Base-by-base conservation (phyloP, 2,113 vertebrate genomes). In the Rostratula benghalensis region DNA sequence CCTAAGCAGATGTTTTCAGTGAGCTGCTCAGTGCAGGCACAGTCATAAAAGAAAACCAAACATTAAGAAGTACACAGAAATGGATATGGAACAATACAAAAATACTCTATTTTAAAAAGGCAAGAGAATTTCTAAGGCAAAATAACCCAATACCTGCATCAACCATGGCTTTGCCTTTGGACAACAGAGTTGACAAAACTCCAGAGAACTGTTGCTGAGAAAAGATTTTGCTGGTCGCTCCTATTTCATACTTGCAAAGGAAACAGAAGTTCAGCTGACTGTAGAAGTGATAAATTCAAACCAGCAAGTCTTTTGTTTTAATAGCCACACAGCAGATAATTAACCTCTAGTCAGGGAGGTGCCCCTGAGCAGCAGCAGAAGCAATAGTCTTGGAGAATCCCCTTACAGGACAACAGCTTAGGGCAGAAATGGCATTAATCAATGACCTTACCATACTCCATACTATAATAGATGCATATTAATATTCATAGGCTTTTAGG, bases 401-500 rank as follows among this genome's bases (percentile, higher is more conserved):
- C 83, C 59, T 87, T 53, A 45, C 54, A 94, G 70, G 77, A 84
- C 91, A 75, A 64, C n/a, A 15, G 74, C 74, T 73, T 46, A 91
- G 95, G 94, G 95, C 89, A 96, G 77, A 70, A 94, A 84, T 14
- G 57, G 83, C 86, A 95, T 94, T 92, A 84, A 95, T 83, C 92
- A 94, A 84, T 93, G 94, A 95, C 90, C 92, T 87, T 90, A 54
- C 69, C 79, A 70, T 94, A 91, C 77, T 90, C 73, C 79, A 73
- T 50, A 75, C 89, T 77, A 43, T 96, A 96, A 93, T 89, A 95
- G 90, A 89, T 90, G 77, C 80, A 64, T 92, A 93, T 95, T 91
- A 96, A 96, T 93, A 97, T 93, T 97, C 88, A 96, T 92, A 84
- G 95, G 76, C 84, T 93, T 95, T 92, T 53, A 91, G 89, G 77